Base-by-base conservation (phyloP, 2,888 invertebrate species). In the Torymus auratus region DNA sequence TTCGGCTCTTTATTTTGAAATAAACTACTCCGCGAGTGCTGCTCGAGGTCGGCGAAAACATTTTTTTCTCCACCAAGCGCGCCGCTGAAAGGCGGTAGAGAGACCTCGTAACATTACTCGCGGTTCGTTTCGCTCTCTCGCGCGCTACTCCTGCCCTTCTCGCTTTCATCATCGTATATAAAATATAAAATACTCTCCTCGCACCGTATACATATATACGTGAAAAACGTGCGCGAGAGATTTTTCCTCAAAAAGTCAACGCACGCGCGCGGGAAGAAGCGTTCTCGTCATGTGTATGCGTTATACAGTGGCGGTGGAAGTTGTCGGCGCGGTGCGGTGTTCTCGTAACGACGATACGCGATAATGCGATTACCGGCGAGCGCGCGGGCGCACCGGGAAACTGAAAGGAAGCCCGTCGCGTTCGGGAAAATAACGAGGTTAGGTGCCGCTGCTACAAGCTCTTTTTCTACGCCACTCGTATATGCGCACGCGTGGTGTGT, bases 351-450 rank as follows among this genome's bases (percentile, higher is more conserved):
- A 78, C 81, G 81, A 83, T 78, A 75, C 80, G 79, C 81, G 74
- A 83, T 83, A 83, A 83, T 83, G 78, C 83, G 83, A 83, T 83
- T 83, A 83, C 78, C 28, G 41, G 7, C 41, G 41, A 41, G 41
- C 41, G 41, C 41, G 41, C 41, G 41, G 7, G 41, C 41, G 50
- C 62, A 50, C 23, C 65, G 78, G 76, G 72, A 80, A 82, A 81
- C 80, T 72, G 77, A 81, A 83, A 78, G 76, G 80, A 83, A 81
- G 81, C 82, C 79, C 72, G 80, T 61, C 77, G 75, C 68, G 79
- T 74, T 80, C 67, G 83, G 41, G 69, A 81, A 83, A 83, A 83
- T 83, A 83, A 81, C 80, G 82, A 83, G 81, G 83, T 83, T 83
- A 83, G 74, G 65, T 56, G 69, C 13, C 28, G 61, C 41, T 65